Evolutionary conservation across 2,113 vertebrate species (phyloP), one percentile per base, ranked within the genome.

Genomic region (Chloroceryle aenea): DNA sequence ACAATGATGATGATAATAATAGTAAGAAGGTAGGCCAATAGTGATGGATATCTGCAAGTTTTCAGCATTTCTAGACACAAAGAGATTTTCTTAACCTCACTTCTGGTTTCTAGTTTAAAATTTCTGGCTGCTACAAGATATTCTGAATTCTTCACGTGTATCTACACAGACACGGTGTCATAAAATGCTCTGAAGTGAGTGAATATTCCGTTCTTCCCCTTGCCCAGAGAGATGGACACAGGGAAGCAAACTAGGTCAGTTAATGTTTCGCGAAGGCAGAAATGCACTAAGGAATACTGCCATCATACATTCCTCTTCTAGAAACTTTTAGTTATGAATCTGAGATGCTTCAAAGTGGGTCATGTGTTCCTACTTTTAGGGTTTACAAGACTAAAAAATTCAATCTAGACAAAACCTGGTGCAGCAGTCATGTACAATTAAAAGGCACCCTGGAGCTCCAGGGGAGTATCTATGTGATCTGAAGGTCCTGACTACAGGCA

Each of bases 361-460:
- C 19, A 27, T 26, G 42, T 29, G 10, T 83, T 93, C 63, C 63
- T 85, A 36, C 63, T 90, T 76, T 62, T 23, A 80, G 72, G 29
- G 50, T 80, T 92, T 80, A 62, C 50, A 45, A 18, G 64, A 45
- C 47, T 42, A 30, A 68, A 81, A 89, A 56, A 85, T 18, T 72
- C 53, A 29, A 25, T 73, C 53, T 25, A 68, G 52, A 56, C 43
- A 79, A 79, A 89, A 76, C 23, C 16, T 73, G 48, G 30, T 90
- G 75, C 59, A 83, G 78, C 59, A 80, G 67, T 38, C 50, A 19
- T 5, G 42, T 42, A n/a, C 82, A 88, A 66, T 32, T 53, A 76
- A 79, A 93, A 90, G 29, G 90, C 85, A 83, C 87, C 85, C 85
- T 76, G 92, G 94, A 80, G 85, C 85, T 93, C 19, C 45, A 66